These are phyloP conservation scores for Sebastes hubbsi DNA, from an alignment of 2,797 vertebrate genomes.

Conservation along the genomic window DNA sequence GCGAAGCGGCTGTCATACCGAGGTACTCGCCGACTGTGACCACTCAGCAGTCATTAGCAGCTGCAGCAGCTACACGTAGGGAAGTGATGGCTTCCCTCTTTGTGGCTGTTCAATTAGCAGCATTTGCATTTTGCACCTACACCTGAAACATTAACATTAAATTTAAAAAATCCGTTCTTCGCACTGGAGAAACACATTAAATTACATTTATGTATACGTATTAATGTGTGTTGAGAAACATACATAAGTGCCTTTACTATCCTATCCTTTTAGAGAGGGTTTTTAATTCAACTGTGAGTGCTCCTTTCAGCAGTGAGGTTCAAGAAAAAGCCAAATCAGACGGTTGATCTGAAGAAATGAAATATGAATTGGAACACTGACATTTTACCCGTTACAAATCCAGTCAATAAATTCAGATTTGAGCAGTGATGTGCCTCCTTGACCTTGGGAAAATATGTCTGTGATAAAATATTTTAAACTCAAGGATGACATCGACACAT, in stretches of 20 bases:
- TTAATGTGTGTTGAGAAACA: neutral
- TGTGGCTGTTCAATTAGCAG: slow-evolving; percentile 7
- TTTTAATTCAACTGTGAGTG: neutral
- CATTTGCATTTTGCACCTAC: slow-evolving; percentile 37
- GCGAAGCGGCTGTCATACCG: neutral
- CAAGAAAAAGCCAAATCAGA: neutral
- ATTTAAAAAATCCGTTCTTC: neutral
- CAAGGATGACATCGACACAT: neutral
- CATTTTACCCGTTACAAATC: neutral
- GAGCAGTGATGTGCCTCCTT: neutral
- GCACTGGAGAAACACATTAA: neutral
- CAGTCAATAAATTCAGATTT: neutral
- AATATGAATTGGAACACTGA: neutral
- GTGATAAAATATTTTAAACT: neutral
- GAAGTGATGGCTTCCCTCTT: slow-evolving; percentile 10
- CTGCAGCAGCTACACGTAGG: slow-evolving; percentile 23
- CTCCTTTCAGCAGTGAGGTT: neutral
- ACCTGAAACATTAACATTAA: slow-evolving; percentile 19
- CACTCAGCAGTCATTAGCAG: slow-evolving; percentile 36
- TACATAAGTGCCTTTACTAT: neutral
- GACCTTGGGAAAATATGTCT: neutral
- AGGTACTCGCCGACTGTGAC: slow-evolving; percentile 16
- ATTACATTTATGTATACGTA: neutral
- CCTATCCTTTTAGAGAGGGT: neutral
- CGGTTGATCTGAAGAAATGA: neutral